Base-by-base conservation (phyloP, 2,113 vertebrate species). In the Lamprotornis superbus region DNA sequence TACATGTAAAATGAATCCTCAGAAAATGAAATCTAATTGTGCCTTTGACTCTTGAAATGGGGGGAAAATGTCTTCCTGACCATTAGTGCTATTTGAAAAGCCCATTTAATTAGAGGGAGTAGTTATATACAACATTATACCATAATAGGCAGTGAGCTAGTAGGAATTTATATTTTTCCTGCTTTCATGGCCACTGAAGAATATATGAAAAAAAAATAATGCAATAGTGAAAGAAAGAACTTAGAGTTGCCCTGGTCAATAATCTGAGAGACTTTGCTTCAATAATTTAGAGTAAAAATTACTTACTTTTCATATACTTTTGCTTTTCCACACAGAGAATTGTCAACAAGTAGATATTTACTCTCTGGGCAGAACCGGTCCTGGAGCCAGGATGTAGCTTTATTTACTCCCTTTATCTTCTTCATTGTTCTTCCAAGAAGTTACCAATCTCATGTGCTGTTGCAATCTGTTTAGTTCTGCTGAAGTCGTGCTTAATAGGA, bases 291-390 rank as follows among this genome's bases (percentile, higher is more conserved):
- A 71, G 18, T 61, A 63, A 89, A 88, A 86, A 68, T 37, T 0
- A 40, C 9, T 61, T 73, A 40, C 37, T 83, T 25, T 79, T 59
- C 33, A 70, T 80, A 39, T 28, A 47, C 13, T 74, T 91, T 77
- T 57, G 37, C 35, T 87, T 71, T 93, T 74, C 55, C 23, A 7
- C 23, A 14, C 21, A 30, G 56, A 64, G 63, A 65, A 85, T 5
- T 83, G 87, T 70, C 80, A 75, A 70, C 83, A 90, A 64, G 46
- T 89, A 77, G 25, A 15, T 95, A 50, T 97, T 97, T 97, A 87
- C 87, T 87, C 21, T 95, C 30, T 84, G 94, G 97, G 96, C 35
- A 83, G 77, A 92, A 47, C 88, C 46, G 50, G 68, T 71, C 69
- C 57, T 37, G 75, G 61, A 87, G 80, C n/a, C 84, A 90, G 79